Percentiles rank a stretch among this genome's conserved stretches.
Evolutionary conservation across 2,888 invertebrate genomes (phyloP).

Genomic region (Chelonus formosanus): DNA sequence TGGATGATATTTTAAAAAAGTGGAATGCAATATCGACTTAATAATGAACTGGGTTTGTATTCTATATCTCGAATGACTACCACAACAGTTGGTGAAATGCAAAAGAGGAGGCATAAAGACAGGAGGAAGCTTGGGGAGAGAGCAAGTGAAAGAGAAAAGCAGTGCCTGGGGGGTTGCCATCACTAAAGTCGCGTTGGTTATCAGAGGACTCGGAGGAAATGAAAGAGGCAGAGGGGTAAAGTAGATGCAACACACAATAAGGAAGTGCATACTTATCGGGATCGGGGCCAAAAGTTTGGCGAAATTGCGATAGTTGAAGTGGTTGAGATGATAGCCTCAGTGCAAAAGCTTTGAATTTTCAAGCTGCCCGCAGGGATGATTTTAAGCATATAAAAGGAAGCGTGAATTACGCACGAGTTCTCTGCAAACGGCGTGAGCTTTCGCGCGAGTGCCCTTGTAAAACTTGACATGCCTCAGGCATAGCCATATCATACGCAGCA

Average conservation of each 20-base stretch:
- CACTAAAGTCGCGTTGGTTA: conserved; percentile 20
- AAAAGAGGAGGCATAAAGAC: conserved; percentile 18
- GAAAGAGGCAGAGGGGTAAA: conserved; percentile 17
- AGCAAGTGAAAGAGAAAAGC: conserved; percentile 30
- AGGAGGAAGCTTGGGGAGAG: conserved; percentile 11
- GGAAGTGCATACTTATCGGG: conserved; percentile 31
- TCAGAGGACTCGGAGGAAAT: conserved; percentile 26
- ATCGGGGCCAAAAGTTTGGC: conserved; percentile 35
- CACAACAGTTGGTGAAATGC: conserved; percentile 25
- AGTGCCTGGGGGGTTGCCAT: conserved; percentile 27
- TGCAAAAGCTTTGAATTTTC: conserved; percentile 34
- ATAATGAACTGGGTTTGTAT: conserved; percentile 42
- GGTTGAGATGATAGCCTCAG: conserved; percentile 30
- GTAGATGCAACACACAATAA: conserved; percentile 29
- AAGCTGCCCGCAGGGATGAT: conserved; percentile 34
- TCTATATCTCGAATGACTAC: conserved; percentile 28
- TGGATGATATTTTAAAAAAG: conserved; percentile 4
- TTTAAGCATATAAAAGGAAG: conserved; percentile 3
- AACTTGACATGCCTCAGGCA: conserved; percentile 24
- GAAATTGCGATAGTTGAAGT: conserved; percentile 27
- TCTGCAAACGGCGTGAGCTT: conserved; percentile 26
- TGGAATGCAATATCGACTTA: conserved; percentile 54
- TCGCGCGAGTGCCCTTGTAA: conserved; percentile 20
- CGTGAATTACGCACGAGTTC: conserved; percentile 42
- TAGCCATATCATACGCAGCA: conserved; percentile 13